Evolutionary conservation across 2,797 vertebrate genomes (phyloP), one percentile per base, ranked within the genome.

Genomic region (Lagorchestes hirsutus): DNA sequence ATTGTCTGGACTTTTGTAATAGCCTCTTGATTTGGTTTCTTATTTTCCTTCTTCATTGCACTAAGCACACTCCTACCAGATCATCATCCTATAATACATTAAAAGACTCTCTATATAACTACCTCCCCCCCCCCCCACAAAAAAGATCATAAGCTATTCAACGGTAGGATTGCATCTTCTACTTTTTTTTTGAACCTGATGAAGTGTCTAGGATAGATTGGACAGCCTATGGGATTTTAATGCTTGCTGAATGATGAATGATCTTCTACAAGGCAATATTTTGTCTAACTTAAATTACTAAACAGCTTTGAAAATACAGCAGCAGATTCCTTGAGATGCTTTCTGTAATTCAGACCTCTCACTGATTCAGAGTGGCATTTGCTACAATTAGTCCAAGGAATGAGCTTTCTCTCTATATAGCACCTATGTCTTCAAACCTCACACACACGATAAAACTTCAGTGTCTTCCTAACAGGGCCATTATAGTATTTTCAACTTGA

Each of bases 401-500:
- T 18, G 13, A 93, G 57, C 5, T 93, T 91, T 95, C 93, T 46
- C 96, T 90, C 96, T 92, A 55, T 0, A 52, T 92, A 59, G 55
- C 22, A 18, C n/a, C 67, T 28, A 18, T 55, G 22, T 55, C 54
- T 95, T 92, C 55, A 54, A 62, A 56, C n/a, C 40, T 54, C 24
- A 93, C 74, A 22, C 74, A 87, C 3, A 1, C 2, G 29, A 90
- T 90, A 40, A 74, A 87, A 87, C 40, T 87, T 50, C 31, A 13
- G 29, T 27, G 3, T 74, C 34, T 57, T 46, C 54, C 59, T 29
- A 28, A 54, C 28, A 90, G 74, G 9, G 40, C 40, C 8, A 92
- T 96, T 95, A 50, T 50, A 92, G 18, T 55, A 56, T 74, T 93
- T 93, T 54, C 56, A 93, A 93, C 62, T 93, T 56, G 94, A 57